Conservation (phyloP, 1,140 invertebrate species). For the Archivesica marissinica region DNA sequence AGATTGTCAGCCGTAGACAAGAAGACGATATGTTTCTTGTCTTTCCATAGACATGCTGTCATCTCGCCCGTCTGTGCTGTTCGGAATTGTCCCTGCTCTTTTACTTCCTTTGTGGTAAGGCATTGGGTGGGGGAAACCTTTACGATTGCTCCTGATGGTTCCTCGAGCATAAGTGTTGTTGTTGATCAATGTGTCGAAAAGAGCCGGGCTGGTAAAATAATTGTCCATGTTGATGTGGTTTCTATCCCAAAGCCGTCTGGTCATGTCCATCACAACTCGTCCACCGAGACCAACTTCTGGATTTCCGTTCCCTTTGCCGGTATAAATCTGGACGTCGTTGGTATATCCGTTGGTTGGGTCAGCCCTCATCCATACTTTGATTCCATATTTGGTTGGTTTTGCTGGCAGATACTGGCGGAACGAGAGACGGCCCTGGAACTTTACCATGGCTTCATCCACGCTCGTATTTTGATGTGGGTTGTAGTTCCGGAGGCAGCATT, state of each 20-base stretch:
- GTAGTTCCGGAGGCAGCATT: background rate
- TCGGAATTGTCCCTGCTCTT: background rate
- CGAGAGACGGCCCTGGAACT: conserved; percentile 38
- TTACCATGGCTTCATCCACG: conserved; percentile 58
- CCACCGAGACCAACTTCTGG: conserved; percentile 3
- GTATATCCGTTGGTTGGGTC: conserved; percentile 49
- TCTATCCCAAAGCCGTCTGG: background rate
- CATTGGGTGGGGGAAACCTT: background rate
- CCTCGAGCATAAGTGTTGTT: conserved; percentile 15
- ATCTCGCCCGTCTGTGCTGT: background rate
- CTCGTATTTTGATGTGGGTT: conserved; percentile 30
- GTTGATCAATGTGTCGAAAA: background rate
- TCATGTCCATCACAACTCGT: conserved; percentile 29
- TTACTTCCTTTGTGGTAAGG: background rate
- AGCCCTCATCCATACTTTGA: conserved; percentile 58
- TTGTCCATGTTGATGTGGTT: conserved; percentile 8
- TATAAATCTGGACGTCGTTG: conserved; percentile 38
- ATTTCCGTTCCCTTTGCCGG: conserved; percentile 12
- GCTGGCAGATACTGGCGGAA: conserved; percentile 58
- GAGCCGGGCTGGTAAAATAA: conserved; percentile 13
- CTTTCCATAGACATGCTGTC: background rate
- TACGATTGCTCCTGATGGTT: background rate
- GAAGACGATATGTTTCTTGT: background rate
- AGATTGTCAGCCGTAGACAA: conserved; percentile 30
- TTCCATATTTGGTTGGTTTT: conserved; percentile 59